phyloP scores from a whole-genome alignment of 2,113 vertebrate genomes.

The Tiliqua scincoides region DNA sequence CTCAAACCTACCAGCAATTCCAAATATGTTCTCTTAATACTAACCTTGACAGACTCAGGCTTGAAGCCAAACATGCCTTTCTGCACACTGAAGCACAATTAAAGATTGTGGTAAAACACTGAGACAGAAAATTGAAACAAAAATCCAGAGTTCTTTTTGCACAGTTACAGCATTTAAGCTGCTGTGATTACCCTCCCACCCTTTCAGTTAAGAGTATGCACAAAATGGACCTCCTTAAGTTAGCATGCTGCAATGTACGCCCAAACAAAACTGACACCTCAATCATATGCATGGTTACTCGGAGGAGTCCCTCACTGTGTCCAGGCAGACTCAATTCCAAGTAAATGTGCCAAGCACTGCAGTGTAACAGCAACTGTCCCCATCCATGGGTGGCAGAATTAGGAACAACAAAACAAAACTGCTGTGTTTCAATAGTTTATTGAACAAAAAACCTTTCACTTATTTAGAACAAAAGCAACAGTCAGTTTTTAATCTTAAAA shows the following conservation, averaged over 20 bases:
- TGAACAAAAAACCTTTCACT: neutral
- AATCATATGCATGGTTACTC: neutral
- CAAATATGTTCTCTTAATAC: neutral
- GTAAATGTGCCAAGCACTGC: neutral
- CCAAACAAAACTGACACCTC: neutral
- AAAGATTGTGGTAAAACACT: neutral
- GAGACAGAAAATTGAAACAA: neutral
- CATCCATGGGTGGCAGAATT: neutral
- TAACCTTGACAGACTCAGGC: neutral
- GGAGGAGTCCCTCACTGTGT: neutral
- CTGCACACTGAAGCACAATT: neutral
- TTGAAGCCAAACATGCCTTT: neutral
- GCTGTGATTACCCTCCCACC: too few species aligned
- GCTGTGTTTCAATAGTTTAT: neutral
- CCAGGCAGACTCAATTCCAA: neutral
- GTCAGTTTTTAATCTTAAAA: too few species aligned
- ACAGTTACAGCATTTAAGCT: neutral
- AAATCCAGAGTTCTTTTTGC: neutral
- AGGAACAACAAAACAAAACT: neutral
- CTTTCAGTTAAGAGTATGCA: too few species aligned
- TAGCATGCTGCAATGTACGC: neutral
- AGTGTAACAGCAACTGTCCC: neutral
- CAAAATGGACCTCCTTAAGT: neutral
- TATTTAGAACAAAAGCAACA: neutral
- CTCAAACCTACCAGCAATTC: neutral